Evolutionary conservation across 2,888 invertebrate genomes (phyloP).

Genomic region (Ormyrus rosae): DNA sequence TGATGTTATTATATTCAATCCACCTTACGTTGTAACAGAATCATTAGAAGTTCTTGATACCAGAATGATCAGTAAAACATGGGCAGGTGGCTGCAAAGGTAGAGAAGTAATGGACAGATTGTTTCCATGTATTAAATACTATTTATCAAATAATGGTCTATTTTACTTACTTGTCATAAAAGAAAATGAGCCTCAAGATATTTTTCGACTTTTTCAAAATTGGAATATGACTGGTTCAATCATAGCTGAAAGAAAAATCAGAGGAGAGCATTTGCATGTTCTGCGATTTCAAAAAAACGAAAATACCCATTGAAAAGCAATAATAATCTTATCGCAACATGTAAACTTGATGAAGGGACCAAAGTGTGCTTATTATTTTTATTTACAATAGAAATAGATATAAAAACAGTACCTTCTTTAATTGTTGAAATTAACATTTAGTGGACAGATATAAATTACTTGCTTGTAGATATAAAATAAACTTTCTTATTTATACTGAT

Average conservation of each 20-base stretch:
- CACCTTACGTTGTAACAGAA: conserved; percentile 96
- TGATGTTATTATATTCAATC: conserved; percentile 96
- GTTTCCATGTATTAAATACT: conserved; percentile 82
- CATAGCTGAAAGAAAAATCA: conserved; percentile 86
- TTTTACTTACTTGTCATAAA: conserved; percentile 93
- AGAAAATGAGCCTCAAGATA: conserved; percentile 90
- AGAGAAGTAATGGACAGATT: conserved; percentile 87
- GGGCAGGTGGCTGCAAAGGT: conserved; percentile 89
- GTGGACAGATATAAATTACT: too few species aligned
- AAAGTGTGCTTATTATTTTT: conserved; percentile 31
- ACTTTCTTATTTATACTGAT: too few species aligned
- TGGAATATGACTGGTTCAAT: conserved; percentile 80
- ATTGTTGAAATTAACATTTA: too few species aligned
- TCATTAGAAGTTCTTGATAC: conserved; percentile 81
- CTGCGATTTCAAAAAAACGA: conserved; percentile 80
- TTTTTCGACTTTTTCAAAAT: conserved; percentile 79
- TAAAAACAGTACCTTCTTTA: too few species aligned
- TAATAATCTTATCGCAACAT: conserved; percentile 4
- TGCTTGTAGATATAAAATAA: too few species aligned
- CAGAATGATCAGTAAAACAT: conserved; percentile 80
- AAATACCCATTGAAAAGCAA: conserved; percentile 15
- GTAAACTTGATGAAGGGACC: conserved; percentile 24
- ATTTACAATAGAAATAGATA: not conserved
- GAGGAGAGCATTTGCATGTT: conserved; percentile 91
- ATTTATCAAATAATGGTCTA: conserved; percentile 85